Base-by-base conservation (phyloP, 2,113 vertebrate species). In the Mus pahari region DNA sequence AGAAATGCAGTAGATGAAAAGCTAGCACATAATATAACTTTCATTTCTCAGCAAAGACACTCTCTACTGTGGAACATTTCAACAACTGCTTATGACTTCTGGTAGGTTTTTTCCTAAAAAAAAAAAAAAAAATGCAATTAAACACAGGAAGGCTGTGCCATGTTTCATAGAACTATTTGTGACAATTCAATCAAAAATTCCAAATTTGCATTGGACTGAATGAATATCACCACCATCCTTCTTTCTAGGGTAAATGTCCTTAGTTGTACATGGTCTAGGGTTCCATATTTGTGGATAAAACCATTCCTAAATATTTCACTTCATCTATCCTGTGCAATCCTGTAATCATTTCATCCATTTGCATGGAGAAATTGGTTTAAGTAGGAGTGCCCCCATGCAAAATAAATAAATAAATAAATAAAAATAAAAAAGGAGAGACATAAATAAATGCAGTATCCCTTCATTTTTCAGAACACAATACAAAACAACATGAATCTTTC, bases 91-190 rank as follows among this genome's bases (percentile, higher is more conserved):
- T 86, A 96, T 53, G 92, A 90, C 92, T 96, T 90, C 84, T 92
- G 82, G 64, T 73, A 71, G 74, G 68, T 71, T 94, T 83, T 62
- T 91, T 93, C 7, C 82, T 92, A 53, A 78, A 94, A 70, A 60
- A 60, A 62, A n/a, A n/a, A n/a, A n/a, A n/a, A n/a, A n/a, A 97
- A 98, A 95, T 94, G 53, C 74, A 97, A 92, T 96, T 97, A 96
- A 94, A 95, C 79, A 10, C 36, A 86, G 70, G 92, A 95, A 95
- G 39, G 0, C 84, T 87, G 26, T 83, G 33, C 78, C 48, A 17
- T 91, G 93, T 82, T 94, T 94, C 90, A 95, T 83, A 94, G 66
- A 86, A 89, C 94, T 74, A 95, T 87, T 84, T 45, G 31, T 83
- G 71, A 33, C 90, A 92, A 96, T 79, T 94, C 45, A 89, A 50